phyloP scores from a whole-genome alignment of 92 coral and sea anemone species.

The Scolanthus callimorphus region DNA sequence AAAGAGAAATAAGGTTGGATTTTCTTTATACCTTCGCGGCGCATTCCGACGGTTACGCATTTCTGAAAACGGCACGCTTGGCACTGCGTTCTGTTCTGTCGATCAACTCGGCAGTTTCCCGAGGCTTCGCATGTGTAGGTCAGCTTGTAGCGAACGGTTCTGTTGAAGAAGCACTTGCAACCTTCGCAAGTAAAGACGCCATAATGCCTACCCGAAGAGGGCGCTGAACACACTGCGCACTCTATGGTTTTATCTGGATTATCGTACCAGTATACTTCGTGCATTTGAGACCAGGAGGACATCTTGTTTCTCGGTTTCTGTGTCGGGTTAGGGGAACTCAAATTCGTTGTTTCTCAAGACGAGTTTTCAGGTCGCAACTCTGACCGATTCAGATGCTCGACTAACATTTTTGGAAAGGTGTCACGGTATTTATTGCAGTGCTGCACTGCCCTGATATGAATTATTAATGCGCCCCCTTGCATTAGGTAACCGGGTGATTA shows the following conservation, averaged over 20 bases:
- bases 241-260: constrained; percentile 68
- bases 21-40: constrained; percentile 78
- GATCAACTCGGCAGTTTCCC: constrained; percentile 63
- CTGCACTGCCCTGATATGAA: not conserved
- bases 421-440: constrained; percentile 1
- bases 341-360: not conserved
- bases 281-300: constrained; percentile 62
- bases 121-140: constrained; percentile 59
- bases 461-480: not conserved
- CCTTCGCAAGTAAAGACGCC: constrained; percentile 81
- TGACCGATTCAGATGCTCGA: constrained; percentile 12
- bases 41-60: constrained; percentile 72
- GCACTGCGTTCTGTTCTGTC: constrained; percentile 71
- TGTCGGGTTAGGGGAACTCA: not conserved
- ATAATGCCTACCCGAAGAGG: constrained; percentile 71
- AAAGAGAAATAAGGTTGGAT: too few species aligned
- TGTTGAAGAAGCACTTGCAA: constrained; percentile 75
- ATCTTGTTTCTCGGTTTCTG: not conserved
- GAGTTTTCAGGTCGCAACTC: not conserved
- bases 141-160: constrained; percentile 76
- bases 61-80: constrained; percentile 75
- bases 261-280: constrained; percentile 65
- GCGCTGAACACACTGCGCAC: constrained; percentile 68
- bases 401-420: not conserved
- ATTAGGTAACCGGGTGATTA: not conserved